Conservation (phyloP, 2,888 invertebrate species). For the Scelioninae gen. 1 region DNA sequence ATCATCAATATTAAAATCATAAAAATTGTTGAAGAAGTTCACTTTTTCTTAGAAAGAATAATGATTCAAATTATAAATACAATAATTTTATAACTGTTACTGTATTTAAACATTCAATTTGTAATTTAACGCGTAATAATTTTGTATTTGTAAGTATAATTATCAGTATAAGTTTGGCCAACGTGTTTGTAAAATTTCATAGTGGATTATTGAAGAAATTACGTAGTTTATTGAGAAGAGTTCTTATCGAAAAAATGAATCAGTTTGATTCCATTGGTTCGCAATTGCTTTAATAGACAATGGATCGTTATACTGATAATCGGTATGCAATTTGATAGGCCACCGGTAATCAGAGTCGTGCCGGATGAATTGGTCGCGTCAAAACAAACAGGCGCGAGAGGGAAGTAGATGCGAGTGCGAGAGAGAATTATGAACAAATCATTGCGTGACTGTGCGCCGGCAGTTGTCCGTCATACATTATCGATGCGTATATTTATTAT, state of each 20-base stretch:
- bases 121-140: too few species aligned
- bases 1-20: too few species aligned
- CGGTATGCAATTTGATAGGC: slow-evolving; percentile 70
- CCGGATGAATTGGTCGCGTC: slow-evolving; percentile 73
- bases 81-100: too few species aligned
- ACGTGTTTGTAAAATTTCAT: slow-evolving; percentile 1
- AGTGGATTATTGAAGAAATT: slow-evolving; percentile 15
- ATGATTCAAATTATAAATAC: too few species aligned
- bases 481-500: slow-evolving; percentile 66
- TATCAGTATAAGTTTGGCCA: too few species aligned
- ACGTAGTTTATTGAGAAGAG: slow-evolving; percentile 37
- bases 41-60: too few species aligned
- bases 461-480: slow-evolving; percentile 66
- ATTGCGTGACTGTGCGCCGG: slow-evolving; percentile 55
- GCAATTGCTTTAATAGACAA: slow-evolving; percentile 76
- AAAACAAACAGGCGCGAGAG: slow-evolving; percentile 67
- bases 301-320: slow-evolving; percentile 82
- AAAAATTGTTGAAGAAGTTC: too few species aligned
- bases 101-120: too few species aligned
- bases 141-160: too few species aligned
- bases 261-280: slow-evolving; percentile 47
- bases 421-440: slow-evolving; percentile 61
- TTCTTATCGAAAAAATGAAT: slow-evolving; percentile 57
- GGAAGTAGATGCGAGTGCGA: slow-evolving; percentile 55
- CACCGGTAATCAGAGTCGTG: slow-evolving; percentile 69